Conservation (phyloP, 1,140 invertebrate genomes). For the Cherax quadricarinatus region DNA sequence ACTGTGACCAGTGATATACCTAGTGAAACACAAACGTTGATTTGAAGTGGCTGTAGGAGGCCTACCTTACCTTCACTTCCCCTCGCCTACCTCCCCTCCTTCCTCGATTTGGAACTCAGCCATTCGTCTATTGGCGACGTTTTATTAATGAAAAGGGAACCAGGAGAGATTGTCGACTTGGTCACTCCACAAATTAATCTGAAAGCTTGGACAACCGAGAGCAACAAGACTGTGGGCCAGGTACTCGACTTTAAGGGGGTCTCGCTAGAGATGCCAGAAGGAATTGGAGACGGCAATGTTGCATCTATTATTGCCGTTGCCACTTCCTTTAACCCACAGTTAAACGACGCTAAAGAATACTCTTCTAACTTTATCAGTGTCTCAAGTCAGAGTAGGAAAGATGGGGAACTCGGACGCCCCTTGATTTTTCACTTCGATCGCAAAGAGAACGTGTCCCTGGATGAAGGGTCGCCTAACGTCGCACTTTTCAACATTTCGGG, state of each 20-base stretch:
- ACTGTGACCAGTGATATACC: too few species aligned
- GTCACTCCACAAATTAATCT: background rate
- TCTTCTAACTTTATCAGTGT: constrained; percentile 4
- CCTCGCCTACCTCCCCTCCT: too few species aligned
- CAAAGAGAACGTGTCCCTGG: background rate
- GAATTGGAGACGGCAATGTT: background rate
- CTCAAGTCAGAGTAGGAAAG: too few species aligned
- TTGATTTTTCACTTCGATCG: constrained; percentile 1
- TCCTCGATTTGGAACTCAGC: too few species aligned
- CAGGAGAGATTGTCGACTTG: background rate
- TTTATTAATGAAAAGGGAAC: background rate
- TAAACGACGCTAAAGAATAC: background rate
- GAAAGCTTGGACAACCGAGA: background rate
- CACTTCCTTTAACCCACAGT: constrained; percentile 6
- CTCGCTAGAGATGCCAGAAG: background rate
- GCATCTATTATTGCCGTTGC: background rate
- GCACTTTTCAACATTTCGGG: background rate
- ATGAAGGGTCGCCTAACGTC: background rate
- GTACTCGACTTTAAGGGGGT: background rate
- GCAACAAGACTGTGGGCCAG: background rate
- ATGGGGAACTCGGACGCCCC: background rate
- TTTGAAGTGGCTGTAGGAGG: too few species aligned
- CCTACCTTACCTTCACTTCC: too few species aligned
- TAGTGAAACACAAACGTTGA: too few species aligned
- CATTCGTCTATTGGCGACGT: background rate